phyloP scores from a whole-genome alignment of 64 coral and sea anemone species.

The Anthopleura sola region DNA sequence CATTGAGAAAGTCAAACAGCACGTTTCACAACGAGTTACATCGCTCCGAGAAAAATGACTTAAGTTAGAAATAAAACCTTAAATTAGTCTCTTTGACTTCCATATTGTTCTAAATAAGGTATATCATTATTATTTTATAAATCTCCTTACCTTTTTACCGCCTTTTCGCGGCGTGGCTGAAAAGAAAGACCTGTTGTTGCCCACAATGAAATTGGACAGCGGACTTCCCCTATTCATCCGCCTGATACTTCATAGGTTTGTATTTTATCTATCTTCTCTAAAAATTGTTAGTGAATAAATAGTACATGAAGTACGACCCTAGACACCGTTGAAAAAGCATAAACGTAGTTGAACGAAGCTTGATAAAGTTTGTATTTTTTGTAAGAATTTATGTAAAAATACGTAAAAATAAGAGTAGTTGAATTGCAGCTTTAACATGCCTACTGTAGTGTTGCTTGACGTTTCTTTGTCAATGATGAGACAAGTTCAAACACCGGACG shows the following conservation, averaged over 20 bases:
- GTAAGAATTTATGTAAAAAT: background rate
- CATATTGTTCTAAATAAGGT: background rate
- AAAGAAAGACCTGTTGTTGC: background rate
- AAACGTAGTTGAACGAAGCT: background rate
- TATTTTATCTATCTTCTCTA: background rate
- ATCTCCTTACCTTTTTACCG: background rate
- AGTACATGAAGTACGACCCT: background rate
- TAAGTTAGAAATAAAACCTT: background rate
- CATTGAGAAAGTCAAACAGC: background rate
- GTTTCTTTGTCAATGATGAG: constrained; percentile 94
- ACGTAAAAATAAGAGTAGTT: background rate
- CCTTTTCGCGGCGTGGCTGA: background rate
- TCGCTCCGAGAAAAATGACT: background rate
- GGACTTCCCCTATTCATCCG: background rate
- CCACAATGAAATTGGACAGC: background rate
- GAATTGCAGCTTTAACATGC: constrained; percentile 41
- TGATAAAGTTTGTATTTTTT: background rate
- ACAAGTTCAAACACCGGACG: constrained; percentile 69
- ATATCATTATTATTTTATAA: background rate
- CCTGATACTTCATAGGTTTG: background rate
- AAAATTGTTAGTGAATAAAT: background rate
- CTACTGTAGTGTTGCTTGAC: constrained; percentile 94
- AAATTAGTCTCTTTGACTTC: background rate
- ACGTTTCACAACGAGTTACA: background rate
- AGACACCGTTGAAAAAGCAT: background rate